Conservation (phyloP, 2,888 invertebrate genomes). For the Dynastes grantii region DNA sequence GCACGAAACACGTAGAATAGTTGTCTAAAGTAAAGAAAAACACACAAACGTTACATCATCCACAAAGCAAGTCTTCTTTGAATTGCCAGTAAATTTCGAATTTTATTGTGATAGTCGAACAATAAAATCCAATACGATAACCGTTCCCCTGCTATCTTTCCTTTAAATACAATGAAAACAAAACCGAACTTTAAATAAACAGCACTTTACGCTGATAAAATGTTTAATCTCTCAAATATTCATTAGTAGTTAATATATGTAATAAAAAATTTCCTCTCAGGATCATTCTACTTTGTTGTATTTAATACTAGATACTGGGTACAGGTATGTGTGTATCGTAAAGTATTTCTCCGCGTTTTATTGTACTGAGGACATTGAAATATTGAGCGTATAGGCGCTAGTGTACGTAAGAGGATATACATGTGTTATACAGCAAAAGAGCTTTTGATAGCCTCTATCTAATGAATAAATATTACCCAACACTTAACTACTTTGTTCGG, state of each 20-base stretch:
- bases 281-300: conserved; percentile 17
- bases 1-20: conserved; percentile 37
- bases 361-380: conserved; percentile 25
- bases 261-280: conserved; percentile 27
- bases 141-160: conserved; percentile 23
- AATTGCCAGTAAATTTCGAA: conserved; percentile 45
- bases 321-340: conserved; percentile 17
- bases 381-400: background rate
- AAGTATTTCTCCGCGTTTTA: conserved; percentile 7
- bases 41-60: conserved; percentile 45
- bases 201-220: conserved; percentile 29
- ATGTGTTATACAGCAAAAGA: conserved; percentile 26
- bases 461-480: conserved; percentile 47
- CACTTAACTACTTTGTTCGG: conserved; percentile 45
- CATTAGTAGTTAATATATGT: conserved; percentile 38
- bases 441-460: conserved; percentile 43
- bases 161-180: conserved; percentile 43
- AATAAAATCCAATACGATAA: conserved; percentile 45
- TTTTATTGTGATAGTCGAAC: conserved; percentile 46
- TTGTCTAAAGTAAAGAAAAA: conserved; percentile 43
- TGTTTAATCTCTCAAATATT: conserved; percentile 37
- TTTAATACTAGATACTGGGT: background rate
- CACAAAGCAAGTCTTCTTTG: conserved; percentile 43
- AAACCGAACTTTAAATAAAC: conserved; percentile 44
- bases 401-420: conserved; percentile 14